These are phyloP conservation scores for Muschampia plurimacula DNA, from an alignment of 2,888 invertebrate species.

Conservation along the genomic window DNA sequence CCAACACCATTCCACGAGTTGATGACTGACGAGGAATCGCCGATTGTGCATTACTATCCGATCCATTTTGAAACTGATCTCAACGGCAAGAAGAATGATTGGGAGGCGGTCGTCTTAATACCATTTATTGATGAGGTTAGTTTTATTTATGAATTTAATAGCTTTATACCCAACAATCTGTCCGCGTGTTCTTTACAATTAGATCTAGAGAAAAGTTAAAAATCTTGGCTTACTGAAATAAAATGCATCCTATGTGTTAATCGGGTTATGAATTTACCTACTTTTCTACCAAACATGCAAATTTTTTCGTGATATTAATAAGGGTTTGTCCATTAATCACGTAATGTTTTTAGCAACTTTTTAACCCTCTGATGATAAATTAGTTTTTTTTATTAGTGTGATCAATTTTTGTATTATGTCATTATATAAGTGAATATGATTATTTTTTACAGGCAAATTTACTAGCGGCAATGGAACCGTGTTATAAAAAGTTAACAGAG, in stretches of 20 bases:
- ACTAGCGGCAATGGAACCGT: constrained; percentile 91
- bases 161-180: too few species aligned
- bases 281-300: too few species aligned
- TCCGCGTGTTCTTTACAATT: too few species aligned
- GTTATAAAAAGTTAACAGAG: constrained; percentile 87
- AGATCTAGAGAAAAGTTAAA: too few species aligned
- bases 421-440: neutral
- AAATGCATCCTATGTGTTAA: too few species aligned
- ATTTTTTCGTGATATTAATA: too few species aligned
- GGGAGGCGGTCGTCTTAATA: constrained; percentile 98
- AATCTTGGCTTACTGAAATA: too few species aligned
- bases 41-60: constrained; percentile 97
- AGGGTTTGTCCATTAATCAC: too few species aligned
- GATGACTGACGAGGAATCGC: constrained; percentile 91
- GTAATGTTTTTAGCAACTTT: too few species aligned
- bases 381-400: neutral
- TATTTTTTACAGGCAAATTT: constrained; percentile 81
- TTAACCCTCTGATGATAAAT: neutral
- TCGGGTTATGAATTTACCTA: too few species aligned
- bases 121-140: constrained; percentile 95
- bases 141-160: neutral
- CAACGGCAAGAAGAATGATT: constrained; percentile 97
- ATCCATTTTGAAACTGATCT: constrained; percentile 96
- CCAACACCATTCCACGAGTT: constrained; percentile 92
- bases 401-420: neutral